phyloP scores from a whole-genome alignment of 2,113 vertebrate genomes.

The Corvus hawaiiensis region DNA sequence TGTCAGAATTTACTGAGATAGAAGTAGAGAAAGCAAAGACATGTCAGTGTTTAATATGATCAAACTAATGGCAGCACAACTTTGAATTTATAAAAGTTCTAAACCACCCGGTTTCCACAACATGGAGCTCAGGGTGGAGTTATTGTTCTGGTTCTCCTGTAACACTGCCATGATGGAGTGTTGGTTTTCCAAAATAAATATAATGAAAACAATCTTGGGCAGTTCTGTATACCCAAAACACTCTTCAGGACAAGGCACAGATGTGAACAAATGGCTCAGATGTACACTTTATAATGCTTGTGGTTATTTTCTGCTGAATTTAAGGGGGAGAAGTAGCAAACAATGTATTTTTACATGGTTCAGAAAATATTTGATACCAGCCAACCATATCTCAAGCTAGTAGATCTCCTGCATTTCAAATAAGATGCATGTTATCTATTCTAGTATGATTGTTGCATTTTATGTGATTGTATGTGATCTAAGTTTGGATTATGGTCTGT shows the following conservation, averaged over 20 bases:
- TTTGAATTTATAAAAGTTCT: not conserved
- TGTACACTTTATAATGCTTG: not conserved
- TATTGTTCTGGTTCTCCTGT: not conserved
- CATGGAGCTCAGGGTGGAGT: not conserved
- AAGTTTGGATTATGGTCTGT: not conserved
- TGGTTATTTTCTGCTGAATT: not conserved
- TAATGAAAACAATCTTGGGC: not conserved
- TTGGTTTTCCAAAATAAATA: slow-evolving; percentile 9
- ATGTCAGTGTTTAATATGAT: not conserved
- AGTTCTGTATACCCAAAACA: not conserved
- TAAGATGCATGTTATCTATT: not conserved
- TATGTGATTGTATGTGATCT: not conserved
- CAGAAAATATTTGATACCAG: not conserved
- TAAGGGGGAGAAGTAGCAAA: not conserved
- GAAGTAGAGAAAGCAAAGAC: not conserved
- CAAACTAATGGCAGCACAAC: not conserved
- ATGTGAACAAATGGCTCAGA: not conserved
- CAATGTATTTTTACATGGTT: not conserved
- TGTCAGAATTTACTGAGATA: not conserved
- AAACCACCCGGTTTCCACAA: not conserved
- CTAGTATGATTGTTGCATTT: not conserved
- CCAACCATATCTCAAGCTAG: not conserved
- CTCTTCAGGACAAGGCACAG: not conserved
- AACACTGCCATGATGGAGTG: not conserved
- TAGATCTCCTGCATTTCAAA: not conserved